A percentile compares a stretch with the other conserved stretches of the same genome.
These are phyloP conservation scores for Lichenostomus cassidix DNA, from an alignment of 2,113 vertebrate genomes.

Conservation along the genomic window DNA sequence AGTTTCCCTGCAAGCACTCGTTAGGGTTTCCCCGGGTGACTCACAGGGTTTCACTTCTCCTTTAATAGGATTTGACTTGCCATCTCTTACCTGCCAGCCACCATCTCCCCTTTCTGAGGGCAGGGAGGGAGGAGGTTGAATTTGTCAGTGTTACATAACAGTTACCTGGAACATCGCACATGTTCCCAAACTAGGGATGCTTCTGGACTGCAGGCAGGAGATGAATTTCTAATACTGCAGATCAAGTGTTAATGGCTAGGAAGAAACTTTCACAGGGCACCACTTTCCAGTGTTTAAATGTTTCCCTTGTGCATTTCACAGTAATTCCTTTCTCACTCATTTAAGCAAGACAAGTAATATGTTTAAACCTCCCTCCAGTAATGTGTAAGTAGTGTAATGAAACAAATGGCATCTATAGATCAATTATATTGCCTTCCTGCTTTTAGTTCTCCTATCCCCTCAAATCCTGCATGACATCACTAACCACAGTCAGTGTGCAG, in stretches of 20 bases:
- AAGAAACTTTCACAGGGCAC: slow-evolving; percentile 27
- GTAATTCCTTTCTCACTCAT: background rate
- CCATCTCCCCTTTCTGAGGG: slow-evolving; percentile 17
- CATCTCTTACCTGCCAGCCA: slow-evolving; percentile 46
- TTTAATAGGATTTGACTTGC: slow-evolving; percentile 11
- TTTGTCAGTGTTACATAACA: slow-evolving; percentile 64
- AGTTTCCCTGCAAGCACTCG: background rate
- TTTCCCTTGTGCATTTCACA: background rate
- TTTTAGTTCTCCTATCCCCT: background rate
- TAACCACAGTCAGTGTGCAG: background rate
- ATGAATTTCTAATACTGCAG: background rate
- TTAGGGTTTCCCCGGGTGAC: background rate
- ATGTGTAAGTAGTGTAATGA: background rate
- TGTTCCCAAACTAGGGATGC: slow-evolving; percentile 55
- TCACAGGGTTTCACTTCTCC: background rate
- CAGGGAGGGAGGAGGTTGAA: background rate
- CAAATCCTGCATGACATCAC: background rate
- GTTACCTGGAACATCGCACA: slow-evolving; percentile 61
- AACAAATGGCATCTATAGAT: background rate
- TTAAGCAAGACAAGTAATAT: background rate
- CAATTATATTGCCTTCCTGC: background rate
- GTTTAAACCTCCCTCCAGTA: background rate
- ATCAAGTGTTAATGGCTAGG: background rate
- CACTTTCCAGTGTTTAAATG: background rate
- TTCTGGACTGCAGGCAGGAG: background rate